A percentile compares a stretch with the other conserved stretches of the same genome.
phyloP scores from a whole-genome alignment of 1,140 invertebrate genomes.

The Tigriopus japonicus region DNA sequence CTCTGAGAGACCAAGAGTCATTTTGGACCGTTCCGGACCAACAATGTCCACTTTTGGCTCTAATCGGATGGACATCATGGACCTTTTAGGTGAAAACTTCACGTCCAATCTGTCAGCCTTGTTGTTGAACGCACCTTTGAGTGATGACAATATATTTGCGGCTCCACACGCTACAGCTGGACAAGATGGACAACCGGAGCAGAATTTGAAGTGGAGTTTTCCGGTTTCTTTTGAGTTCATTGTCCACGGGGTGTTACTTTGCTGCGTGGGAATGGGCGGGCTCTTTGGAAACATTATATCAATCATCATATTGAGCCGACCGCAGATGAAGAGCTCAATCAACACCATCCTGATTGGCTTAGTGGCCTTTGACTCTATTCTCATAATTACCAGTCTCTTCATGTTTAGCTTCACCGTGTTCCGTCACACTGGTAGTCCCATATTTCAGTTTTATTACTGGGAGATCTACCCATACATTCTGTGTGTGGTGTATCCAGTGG shows the following conservation, averaged over 20 bases:
- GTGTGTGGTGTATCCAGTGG: slow-evolving; percentile 65
- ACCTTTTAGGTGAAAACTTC: too few species aligned
- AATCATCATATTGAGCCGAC: slow-evolving; percentile 3
- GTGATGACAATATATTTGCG: too few species aligned
- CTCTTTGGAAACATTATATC: slow-evolving; percentile 7
- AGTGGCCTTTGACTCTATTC: neutral
- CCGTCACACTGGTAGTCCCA: neutral
- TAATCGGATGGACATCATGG: too few species aligned
- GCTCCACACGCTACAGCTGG: too few species aligned
- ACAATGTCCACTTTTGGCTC: too few species aligned
- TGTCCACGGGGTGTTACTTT: slow-evolving; percentile 2
- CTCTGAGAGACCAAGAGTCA: too few species aligned
- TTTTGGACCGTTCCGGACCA: too few species aligned
- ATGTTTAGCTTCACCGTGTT: slow-evolving; percentile 3
- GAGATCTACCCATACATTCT: slow-evolving; percentile 58
- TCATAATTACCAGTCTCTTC: slow-evolving; percentile 4
- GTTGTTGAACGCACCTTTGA: too few species aligned
- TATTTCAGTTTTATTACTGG: slow-evolving; percentile 41
- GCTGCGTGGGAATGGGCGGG: neutral
- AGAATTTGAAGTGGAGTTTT: neutral
- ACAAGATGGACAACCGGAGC: too few species aligned
- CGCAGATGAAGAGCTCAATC: slow-evolving; percentile 4
- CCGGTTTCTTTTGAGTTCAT: neutral
- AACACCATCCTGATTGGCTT: slow-evolving; percentile 5
- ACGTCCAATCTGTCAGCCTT: too few species aligned